phyloP scores from a whole-genome alignment of 2,888 invertebrate genomes.

The Rhynchonema sp. region DNA sequence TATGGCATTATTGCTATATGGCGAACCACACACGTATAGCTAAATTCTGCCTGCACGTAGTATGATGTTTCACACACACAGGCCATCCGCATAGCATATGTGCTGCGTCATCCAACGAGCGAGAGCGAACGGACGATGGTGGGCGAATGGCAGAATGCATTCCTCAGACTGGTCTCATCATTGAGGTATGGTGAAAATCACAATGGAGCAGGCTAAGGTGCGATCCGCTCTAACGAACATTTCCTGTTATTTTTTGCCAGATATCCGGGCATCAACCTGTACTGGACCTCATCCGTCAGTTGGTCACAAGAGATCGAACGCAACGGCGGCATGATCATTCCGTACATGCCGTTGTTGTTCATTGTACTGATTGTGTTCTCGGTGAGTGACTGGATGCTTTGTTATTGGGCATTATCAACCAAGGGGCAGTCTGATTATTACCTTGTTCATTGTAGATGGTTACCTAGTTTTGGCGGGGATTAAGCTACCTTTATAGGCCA shows the following conservation, averaged over 20 bases:
- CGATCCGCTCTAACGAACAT: too few species aligned
- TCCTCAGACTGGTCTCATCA: background rate
- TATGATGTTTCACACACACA: slow-evolving; percentile 15
- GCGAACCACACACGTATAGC: too few species aligned
- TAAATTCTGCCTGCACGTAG: too few species aligned
- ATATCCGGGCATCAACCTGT: slow-evolving; percentile 12
- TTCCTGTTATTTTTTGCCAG: slow-evolving; percentile 10
- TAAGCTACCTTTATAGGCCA: too few species aligned
- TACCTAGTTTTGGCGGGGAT: too few species aligned
- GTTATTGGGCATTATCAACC: slow-evolving; percentile 13
- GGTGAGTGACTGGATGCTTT: slow-evolving; percentile 16
- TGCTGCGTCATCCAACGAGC: background rate
- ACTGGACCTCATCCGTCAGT: slow-evolving; percentile 18
- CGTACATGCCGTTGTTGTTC: slow-evolving; percentile 20
- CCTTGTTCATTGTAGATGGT: too few species aligned
- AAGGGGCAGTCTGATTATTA: too few species aligned
- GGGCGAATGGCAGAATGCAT: slow-evolving; percentile 3
- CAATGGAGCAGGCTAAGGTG: too few species aligned
- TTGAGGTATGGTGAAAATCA: too few species aligned
- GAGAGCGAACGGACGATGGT: background rate
- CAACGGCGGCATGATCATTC: slow-evolving; percentile 17
- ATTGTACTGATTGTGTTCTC: slow-evolving; percentile 19
- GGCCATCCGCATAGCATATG: background rate
- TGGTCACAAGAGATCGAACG: slow-evolving; percentile 24
- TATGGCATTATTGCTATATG: too few species aligned